Evolutionary conservation across 2,888 invertebrate genomes (phyloP), one percentile per base, ranked within the genome.

Genomic region (Melanargia galathea): DNA sequence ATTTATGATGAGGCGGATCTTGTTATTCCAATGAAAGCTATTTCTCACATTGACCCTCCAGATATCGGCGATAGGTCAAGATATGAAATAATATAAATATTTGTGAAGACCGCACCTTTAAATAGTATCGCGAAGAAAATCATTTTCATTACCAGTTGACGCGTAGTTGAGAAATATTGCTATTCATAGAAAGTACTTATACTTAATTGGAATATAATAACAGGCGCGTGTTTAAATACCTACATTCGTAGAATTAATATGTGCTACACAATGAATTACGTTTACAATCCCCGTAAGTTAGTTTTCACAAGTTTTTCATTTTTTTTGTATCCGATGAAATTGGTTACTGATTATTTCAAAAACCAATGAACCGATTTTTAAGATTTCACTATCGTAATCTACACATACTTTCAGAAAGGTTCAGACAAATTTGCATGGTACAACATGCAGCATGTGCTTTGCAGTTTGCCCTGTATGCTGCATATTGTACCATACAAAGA

Each of bases 31-130:
- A 38, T 60, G 58, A 63, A 56, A 58, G 51, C 49, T 30, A 35
- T 57, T 40, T 52, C 54, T 59, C 55, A 20, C 54, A 55, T 38
- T 59, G 65, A 63, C 65, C 67, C 51, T 35, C 33, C 48, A 26
- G 54, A 67, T 67, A 65, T 55, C 35, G 22, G 38, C 26, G 40
- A 48, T 48, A 18, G 67, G 67, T 67, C 63, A 59, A 58, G 45
- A 56, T 63, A 46, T 65, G 62, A 60, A 48, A 63, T 63, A 60
- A 63, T 55, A 40, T 55, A 56, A 18, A 33, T 45, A 58, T 64
- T 67, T 64, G 62, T 60, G 30, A 30, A 30, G 30, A 55, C 48
- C 52, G 48, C 20, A 24, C 52, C 38, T 61, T 51, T 64, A 61
- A 45, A 61, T 61, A 64, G 18, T 24, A 1, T 43, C 30, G 26